These are phyloP conservation scores for Leptobrachium leishanense DNA, from an alignment of 2,113 vertebrate genomes.

Conservation along the genomic window DNA sequence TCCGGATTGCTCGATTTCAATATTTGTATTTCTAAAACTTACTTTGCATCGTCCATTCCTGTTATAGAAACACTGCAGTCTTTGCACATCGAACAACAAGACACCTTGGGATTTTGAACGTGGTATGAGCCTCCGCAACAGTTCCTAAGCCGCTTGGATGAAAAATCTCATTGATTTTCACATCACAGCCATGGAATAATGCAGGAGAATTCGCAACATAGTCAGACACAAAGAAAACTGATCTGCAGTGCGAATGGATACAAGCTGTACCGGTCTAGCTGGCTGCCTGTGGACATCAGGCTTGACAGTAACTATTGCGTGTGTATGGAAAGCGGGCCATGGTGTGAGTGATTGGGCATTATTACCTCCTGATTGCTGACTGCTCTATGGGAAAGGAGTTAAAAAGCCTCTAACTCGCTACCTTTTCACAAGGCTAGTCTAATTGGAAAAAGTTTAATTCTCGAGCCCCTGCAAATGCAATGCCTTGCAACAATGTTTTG, in stretches of 20 bases:
- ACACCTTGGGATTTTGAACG: not conserved
- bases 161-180: conserved; percentile 38
- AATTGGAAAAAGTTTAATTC: too few species aligned
- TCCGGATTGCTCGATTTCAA: too few species aligned
- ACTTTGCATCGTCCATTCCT: not conserved
- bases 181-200: conserved; percentile 14
- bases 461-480: not conserved
- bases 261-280: not conserved
- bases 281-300: not conserved
- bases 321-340: not conserved
- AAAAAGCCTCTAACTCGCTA: not conserved
- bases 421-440: not conserved
- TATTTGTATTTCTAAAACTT: not conserved
- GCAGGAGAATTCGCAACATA: not conserved
- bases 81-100: conserved; percentile 8
- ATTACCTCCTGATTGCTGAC: not conserved
- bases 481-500: not conserved
- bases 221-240: conserved; percentile 1
- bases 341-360: conserved; percentile 5
- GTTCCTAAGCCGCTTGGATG: conserved; percentile 18
- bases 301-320: conserved; percentile 20
- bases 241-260: conserved; percentile 12
- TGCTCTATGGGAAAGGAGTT: not conserved
- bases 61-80: not conserved
- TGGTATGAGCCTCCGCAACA: not conserved